phyloP scores from a whole-genome alignment of 2,797 vertebrate genomes.

The Sorex maritimensis region DNA sequence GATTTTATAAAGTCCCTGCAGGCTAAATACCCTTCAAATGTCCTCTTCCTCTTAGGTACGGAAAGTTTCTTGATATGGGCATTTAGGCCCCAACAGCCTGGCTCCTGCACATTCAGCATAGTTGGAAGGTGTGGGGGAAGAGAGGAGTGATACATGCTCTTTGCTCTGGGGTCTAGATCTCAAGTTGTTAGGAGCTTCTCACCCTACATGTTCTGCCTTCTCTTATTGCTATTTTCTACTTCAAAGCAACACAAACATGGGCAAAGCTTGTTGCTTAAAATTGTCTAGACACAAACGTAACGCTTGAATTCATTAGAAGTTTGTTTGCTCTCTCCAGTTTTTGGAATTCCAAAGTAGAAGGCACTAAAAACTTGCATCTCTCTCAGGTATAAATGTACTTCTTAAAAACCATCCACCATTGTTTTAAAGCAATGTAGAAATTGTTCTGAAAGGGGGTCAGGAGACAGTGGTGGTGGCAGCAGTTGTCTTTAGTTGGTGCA shows the following conservation, averaged over 20 bases:
- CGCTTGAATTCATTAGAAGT: neutral
- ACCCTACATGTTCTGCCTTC: neutral
- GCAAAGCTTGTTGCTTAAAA: neutral
- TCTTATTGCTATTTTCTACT: neutral
- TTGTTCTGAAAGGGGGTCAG: neutral
- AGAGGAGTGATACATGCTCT: neutral
- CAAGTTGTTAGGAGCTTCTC: no score
- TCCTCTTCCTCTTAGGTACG: neutral
- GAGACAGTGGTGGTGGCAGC: rapidly evolving
- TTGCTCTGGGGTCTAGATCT: neutral
- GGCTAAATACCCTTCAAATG: neutral
- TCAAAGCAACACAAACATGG: neutral
- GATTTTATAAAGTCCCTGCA: constrained; percentile 6
- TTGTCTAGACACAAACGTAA: neutral
- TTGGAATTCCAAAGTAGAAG: neutral
- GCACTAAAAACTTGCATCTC: neutral
- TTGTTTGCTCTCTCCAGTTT: neutral
- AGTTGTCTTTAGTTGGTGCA: neutral
- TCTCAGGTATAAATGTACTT: neutral
- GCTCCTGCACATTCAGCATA: neutral
- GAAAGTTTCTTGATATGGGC: constrained; percentile 70
- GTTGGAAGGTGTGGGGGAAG: neutral
- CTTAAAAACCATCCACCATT: neutral
- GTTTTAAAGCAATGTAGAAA: neutral
- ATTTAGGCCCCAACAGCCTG: constrained; percentile 36